Evolutionary conservation across 2,888 invertebrate genomes (phyloP), one percentile per base, ranked within the genome.

Genomic region (Sarcophaga caerulescens): DNA sequence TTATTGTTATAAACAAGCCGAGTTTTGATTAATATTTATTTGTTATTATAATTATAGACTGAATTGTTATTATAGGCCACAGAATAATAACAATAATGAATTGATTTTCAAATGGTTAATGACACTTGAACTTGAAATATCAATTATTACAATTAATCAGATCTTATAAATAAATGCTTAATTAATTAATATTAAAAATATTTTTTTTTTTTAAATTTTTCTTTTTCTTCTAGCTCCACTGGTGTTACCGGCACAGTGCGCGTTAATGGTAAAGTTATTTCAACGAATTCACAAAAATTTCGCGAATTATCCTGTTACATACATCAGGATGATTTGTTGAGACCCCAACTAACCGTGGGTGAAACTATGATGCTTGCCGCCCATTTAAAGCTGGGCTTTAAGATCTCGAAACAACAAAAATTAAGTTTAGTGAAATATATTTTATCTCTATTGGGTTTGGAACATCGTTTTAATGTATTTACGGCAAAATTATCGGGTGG

Each of bases 301-400:
- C 95, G 95, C 52, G 95, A 96, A 89, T 95, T 97, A 57, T 97
- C 97, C 2, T 96, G 97, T 89, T 98, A 97, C 94, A 98, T 98
- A 90, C 97, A 97, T 93, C 98, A 98, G 91, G 95, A 97, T 85
- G 96, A 97, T 91, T 94, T 96, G 90, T 93, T 97, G 90, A 94
- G 97, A 87, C 95, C 95, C 45, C 94, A 96, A 89, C 94, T 98
- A 89, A 96, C 97, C 77, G 96, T 97, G 69, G 94, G 96, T 90
- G 97, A 98, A 93, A 95, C 97, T 89, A 97, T 98, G 97, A 95
- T 95, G 90, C 94, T 97, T 75, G 96, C 97, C 0, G 96, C 97
- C 3, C 95, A 97, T 88, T 95, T 98, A 79, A 97, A 97, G 92
- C 94, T 97, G 74, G 96, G 97, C 65, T 95, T 94, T 88, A 94